Evolutionary conservation across 2,113 vertebrate species (phyloP), one percentile per base, ranked within the genome.

Genomic region (Zosterops borbonicus): DNA sequence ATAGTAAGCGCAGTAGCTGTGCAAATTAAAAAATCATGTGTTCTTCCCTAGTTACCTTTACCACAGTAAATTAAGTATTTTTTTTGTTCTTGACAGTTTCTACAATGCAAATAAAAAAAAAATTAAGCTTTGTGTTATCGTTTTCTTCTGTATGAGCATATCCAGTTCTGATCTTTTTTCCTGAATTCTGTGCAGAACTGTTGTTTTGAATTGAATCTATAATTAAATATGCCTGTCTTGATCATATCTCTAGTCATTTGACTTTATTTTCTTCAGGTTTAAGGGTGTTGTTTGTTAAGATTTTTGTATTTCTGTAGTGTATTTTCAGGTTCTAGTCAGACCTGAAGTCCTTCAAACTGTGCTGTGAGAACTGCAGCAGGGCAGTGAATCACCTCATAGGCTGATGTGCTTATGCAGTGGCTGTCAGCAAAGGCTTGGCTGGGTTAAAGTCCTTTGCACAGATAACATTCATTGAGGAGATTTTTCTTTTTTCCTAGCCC

Each of bases 401-500:
- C 35, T 73, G 39, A 52, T 29, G 52, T 41, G 6, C 15, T 71
- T 71, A 27, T 44, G 31, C 41, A 56, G 65, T 41, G 81, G 18
- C 50, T 95, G 58, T 21, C 68, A 87, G 49, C 50, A 87, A 50
- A 87, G 49, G 62, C 46, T 82, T 75, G 1, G 3, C 29, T 75
- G 74, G 41, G 42, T 76, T 92, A 21, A 87, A 68, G 74, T 76
- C 50, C 67, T 85, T 50, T 73, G 63, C 53, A 35, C 70, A 90
- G 79, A 78, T 42, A 62, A 39, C 50, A 44, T 50, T 53, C 11
- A 15, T 56, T 49, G 20, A 49, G 70, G 84, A 87, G 28, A 18
- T 28, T 25, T 49, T 68, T 35, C 16, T 37, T 82, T 95, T 96
- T 95, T 96, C 95, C 91, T 69, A 92, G 49, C 94, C 75, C 9